Evolutionary conservation across 2,113 vertebrate genomes (phyloP).

Genomic region (Lophius piscatorius): DNA sequence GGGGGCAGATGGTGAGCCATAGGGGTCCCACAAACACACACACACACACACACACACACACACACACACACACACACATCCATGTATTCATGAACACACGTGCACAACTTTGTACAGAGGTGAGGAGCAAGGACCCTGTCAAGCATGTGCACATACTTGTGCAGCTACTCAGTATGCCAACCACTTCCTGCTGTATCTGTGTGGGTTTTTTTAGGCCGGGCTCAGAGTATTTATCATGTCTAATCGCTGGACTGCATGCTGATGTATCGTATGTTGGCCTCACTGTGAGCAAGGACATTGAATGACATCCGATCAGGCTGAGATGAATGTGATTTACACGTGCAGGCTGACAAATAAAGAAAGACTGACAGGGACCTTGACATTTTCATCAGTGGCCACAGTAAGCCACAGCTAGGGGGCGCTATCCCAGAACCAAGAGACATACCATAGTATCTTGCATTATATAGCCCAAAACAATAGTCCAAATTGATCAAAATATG

Average conservation of each 20-base stretch:
- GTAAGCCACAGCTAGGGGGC: constrained; percentile 11
- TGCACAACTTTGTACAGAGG: constrained; percentile 17
- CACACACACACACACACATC: not conserved
- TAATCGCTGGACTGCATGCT: constrained; percentile 37
- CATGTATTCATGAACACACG: too few species aligned
- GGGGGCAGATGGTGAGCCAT: constrained; percentile 70
- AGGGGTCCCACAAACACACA: constrained; percentile 40
- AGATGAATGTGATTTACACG: constrained; percentile 56
- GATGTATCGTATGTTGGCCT: constrained; percentile 44
- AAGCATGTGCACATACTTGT: constrained; percentile 11
- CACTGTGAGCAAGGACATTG: constrained; percentile 52
- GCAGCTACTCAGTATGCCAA: constrained; percentile 15
- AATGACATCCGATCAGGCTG: constrained; percentile 36
- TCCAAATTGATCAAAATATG: too few species aligned
- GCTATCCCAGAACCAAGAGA: not conserved
- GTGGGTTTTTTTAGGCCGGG: constrained; percentile 9
- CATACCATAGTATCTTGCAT: too few species aligned
- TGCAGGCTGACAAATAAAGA: constrained; percentile 43
- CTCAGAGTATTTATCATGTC: constrained; percentile 32
- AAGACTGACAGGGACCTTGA: constrained; percentile 37
- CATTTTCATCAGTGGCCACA: constrained; percentile 31
- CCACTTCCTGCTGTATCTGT: constrained; percentile 23
- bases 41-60: not conserved
- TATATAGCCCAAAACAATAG: too few species aligned
- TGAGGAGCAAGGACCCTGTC: constrained; percentile 40